Base-by-base conservation (phyloP, 1,140 invertebrate species). In the Eurytemora carolleeae region DNA sequence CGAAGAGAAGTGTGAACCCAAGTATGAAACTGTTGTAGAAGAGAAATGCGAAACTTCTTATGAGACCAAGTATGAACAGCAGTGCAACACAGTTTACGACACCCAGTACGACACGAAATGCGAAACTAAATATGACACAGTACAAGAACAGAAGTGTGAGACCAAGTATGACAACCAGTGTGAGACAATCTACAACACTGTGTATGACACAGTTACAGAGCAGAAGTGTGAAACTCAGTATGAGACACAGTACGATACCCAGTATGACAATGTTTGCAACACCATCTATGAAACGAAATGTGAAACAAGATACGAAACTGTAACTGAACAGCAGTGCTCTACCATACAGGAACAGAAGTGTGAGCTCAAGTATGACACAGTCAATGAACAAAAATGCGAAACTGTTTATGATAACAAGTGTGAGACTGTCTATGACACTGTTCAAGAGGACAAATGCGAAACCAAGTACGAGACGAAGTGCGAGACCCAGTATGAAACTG, bases 181-280 rank as follows among this genome's bases (percentile, higher is more conserved):
- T 19, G 15, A 58, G 24, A 58, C 57, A n/a, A 24, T 25, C 3
- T 58, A 58, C 19, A 24, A 58, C 21, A 58, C 57, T 3, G 21
- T 58, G 52, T 61, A 61, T 44, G 59, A 61, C 18, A 61, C 59
- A 16, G 26, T 61, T 2, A 21, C 53, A 3, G 59, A 61, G 52
- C 31, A 61, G 19, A n/a, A 61, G 24, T 61, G 59, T 22, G 31
- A 61, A n/a, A 61, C 59, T 21, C 21, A 61, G 26, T 61, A 61
- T 23, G 59, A 61, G n/a, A 24, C 53, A 17, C 53, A 61, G 53
- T 61, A 53, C 22, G 3, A 18, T 18, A 61, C 59, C 53, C 44
- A 55, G 2, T 61, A 61, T 23, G 59, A 61, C 21, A 61, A 31
- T 7, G 59, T 61, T 18, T 2, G 55, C 1, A 53, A 61, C 18